Base-by-base conservation (phyloP, 2,888 invertebrate genomes). In the Epirrita christyi region DNA sequence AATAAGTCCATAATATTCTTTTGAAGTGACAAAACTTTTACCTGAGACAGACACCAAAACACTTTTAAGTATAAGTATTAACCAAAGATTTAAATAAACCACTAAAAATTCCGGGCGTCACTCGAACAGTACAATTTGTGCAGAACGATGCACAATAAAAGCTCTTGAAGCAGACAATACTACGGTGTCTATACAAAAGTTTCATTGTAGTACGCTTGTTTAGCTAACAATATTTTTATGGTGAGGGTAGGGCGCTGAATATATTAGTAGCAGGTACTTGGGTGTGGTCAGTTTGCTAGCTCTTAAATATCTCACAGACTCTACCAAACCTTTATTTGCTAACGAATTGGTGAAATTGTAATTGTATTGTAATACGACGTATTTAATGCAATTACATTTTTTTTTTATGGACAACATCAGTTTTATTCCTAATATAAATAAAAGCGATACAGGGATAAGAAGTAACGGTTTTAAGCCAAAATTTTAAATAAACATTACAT, bases 61-160 rank as follows among this genome's bases (percentile, higher is more conserved):
- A 11, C 38, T 29, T 48, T 5, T 45, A 49, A 9, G 21, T 21
- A 21, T 21, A 21, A 21, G 21, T 21, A 21, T 8, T 10, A 32
- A n/a, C 36, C 6, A 11, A 36, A 55, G 54, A 41, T 51, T 55
- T 37, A 41, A 57, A 55, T 52, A 48, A 52, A 55, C 54, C 44
- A 55, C 21, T 67, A 67, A 59, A 64, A 64, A 67, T 67, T 67
- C 67, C 59, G 6, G 40, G 43, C 64, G 43, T 69, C 68, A 70
- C 69, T 70, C 46, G 49, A 51, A 55, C 41, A 55, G 60, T 61
- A 58, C 59, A 70, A 67, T 67, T 69, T 70, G 63, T 68, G 57
- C 51, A 66, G 61, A 72, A 75, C 68, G 70, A 73, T 67, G 57
- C 62, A 68, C 38, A 67, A 72, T 71, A 73, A 71, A 74, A 68